Conservation (phyloP, 2,113 vertebrate species). For the Phalacrocorax carbo region DNA sequence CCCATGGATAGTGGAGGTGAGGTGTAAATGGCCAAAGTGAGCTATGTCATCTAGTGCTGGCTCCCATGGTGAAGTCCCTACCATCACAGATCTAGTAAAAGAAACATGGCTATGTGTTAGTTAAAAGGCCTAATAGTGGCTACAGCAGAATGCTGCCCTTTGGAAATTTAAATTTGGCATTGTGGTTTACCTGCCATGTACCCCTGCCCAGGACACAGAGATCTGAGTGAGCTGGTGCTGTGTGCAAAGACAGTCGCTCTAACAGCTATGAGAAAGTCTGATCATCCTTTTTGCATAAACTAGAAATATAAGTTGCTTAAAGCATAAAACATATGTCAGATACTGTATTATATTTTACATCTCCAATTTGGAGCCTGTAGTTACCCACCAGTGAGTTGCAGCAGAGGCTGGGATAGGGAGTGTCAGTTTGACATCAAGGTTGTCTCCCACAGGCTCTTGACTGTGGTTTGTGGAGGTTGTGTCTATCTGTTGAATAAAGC, state of each 20-base stretch:
- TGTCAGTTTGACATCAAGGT: neutral
- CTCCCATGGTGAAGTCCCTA: neutral
- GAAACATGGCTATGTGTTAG: neutral
- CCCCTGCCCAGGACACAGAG: neutral
- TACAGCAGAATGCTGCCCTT: neutral
- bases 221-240: neutral
- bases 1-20: fast-evolving
- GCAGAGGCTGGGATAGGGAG: neutral
- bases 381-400: neutral
- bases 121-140: neutral
- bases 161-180: neutral
- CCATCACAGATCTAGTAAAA: neutral
- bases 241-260: neutral
- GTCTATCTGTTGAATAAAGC: neutral
- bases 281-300: neutral
- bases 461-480: neutral
- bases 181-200: neutral
- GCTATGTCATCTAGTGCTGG: neutral
- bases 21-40: neutral
- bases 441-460: neutral
- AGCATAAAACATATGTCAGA: neutral
- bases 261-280: neutral
- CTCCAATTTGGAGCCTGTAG: conserved; percentile 57
- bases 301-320: neutral
- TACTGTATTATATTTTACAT: neutral